Evolutionary conservation across 2,888 invertebrate species (phyloP).

Genomic region (Acanthoscelides obtectus): DNA sequence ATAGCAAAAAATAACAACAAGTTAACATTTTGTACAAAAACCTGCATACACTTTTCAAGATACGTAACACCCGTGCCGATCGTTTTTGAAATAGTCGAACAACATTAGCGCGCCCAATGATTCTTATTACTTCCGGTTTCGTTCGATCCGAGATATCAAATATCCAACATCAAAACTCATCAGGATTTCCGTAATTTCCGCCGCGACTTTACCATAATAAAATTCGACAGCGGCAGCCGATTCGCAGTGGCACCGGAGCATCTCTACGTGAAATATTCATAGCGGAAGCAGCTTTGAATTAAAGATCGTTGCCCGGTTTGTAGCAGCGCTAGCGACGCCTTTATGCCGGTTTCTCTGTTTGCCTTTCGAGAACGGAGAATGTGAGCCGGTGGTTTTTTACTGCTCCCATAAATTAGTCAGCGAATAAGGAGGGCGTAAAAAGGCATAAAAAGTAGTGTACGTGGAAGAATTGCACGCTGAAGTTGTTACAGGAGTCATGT

Average conservation of each 20-base stretch:
- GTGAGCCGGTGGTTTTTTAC: background rate
- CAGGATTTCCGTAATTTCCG: no score
- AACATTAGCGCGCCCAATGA: no score
- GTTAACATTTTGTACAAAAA: no score
- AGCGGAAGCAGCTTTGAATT: background rate
- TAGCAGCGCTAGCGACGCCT: background rate
- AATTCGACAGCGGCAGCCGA: background rate
- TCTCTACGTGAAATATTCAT: background rate
- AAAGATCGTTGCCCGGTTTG: background rate
- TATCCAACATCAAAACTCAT: no score
- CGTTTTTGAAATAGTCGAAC: no score
- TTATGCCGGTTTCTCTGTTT: background rate
- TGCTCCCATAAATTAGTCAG: background rate
- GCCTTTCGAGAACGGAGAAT: background rate
- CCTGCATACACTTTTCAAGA: no score
- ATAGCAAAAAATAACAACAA: no score
- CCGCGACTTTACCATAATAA: background rate
- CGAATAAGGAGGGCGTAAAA: background rate
- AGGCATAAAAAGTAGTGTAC: background rate
- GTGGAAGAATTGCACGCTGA: background rate
- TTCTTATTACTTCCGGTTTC: no score
- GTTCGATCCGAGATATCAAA: no score
- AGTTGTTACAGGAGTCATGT: background rate
- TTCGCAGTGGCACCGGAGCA: background rate
- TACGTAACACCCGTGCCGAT: no score